phyloP scores from a whole-genome alignment of 2,797 vertebrate genomes.

The Eptatretus atami region DNA sequence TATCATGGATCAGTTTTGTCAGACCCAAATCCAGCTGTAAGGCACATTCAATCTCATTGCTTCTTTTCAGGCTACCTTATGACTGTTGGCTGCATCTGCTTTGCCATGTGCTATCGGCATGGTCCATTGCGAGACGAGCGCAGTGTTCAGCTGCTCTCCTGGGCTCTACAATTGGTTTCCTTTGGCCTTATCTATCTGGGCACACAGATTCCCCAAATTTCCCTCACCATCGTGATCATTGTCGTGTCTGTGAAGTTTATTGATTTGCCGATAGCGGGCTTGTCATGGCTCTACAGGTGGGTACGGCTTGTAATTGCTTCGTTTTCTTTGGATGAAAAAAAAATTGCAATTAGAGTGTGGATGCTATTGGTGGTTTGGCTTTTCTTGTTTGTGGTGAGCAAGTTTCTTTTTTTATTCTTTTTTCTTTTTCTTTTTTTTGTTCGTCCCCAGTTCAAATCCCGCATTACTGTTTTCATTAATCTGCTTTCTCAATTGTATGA shows the following conservation, averaged over 20 bases:
- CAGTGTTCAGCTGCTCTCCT: slow-evolving; percentile 60
- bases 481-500: too few species aligned
- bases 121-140: slow-evolving; percentile 53
- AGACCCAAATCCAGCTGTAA: too few species aligned
- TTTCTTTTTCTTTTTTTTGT: too few species aligned
- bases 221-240: slow-evolving; percentile 25
- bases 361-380: too few species aligned
- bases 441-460: too few species aligned
- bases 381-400: too few species aligned
- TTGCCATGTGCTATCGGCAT: slow-evolving; percentile 55
- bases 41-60: too few species aligned
- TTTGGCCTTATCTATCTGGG: slow-evolving; percentile 42
- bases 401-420: too few species aligned
- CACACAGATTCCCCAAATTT: slow-evolving; percentile 46
- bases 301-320: not conserved
- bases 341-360: too few species aligned
- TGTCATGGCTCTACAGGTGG: slow-evolving; percentile 15
- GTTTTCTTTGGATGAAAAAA: too few species aligned
- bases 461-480: too few species aligned
- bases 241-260: slow-evolving; percentile 16
- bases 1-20: too few species aligned
- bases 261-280: slow-evolving; percentile 9
- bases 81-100: slow-evolving; percentile 46
- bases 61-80: slow-evolving; percentile 27
- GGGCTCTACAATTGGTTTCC: slow-evolving; percentile 54